A percentile compares a stretch with the other conserved stretches of the same genome.
phyloP scores from a whole-genome alignment of 2,113 vertebrate species.

The Nycticebus coucang region DNA sequence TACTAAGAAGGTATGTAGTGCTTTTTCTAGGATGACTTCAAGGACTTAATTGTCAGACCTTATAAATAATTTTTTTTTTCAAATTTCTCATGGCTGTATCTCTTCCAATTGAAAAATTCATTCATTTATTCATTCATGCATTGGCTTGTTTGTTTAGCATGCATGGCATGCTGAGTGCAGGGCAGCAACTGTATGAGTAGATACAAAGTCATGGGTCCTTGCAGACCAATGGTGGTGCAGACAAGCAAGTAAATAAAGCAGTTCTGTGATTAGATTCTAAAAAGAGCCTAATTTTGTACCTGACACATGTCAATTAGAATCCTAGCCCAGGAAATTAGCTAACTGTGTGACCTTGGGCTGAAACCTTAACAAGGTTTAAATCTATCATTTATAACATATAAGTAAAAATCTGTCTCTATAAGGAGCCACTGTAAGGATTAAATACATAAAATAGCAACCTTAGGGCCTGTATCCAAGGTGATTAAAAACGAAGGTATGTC shows the following conservation, averaged over 20 bases:
- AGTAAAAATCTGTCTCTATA: background rate
- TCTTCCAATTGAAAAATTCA: background rate
- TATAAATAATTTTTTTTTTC: too few relatives aligned
- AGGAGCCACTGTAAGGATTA: background rate
- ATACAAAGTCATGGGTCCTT: background rate
- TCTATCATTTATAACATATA: background rate
- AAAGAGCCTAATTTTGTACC: background rate
- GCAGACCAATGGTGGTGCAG: background rate
- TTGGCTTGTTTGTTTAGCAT: background rate
- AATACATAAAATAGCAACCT: background rate
- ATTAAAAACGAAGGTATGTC: background rate
- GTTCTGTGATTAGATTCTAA: fast-evolving
- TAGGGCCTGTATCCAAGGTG: background rate
- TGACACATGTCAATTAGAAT: background rate
- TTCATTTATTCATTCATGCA: background rate
- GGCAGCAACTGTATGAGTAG: background rate
- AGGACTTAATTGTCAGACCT: too few relatives aligned
- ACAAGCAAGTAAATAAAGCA: background rate
- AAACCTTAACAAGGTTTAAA: background rate
- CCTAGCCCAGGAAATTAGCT: background rate
- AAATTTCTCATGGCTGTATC: background rate
- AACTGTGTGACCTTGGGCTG: background rate
- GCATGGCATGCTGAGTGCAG: background rate
- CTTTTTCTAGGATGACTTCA: too few relatives aligned
- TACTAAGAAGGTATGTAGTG: too few relatives aligned